Evolutionary conservation across 2,888 invertebrate genomes (phyloP).

Genomic region (Gymnoscelis rufifasciata): DNA sequence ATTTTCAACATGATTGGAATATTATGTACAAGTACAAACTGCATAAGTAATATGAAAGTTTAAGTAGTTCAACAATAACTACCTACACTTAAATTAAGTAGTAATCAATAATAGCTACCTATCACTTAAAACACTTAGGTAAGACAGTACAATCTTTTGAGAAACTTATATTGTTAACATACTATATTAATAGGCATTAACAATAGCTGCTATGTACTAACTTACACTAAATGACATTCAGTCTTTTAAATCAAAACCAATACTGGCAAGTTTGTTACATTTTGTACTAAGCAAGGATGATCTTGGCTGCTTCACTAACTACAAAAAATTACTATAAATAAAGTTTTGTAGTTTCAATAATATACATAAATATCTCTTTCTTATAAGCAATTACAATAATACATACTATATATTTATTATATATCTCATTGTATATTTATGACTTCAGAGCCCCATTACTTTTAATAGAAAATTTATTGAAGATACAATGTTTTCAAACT

Average conservation of each 20-base stretch:
- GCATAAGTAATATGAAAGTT: too few species aligned
- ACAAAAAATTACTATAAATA: conserved; percentile 17
- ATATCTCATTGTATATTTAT: too few species aligned
- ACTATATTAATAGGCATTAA: conserved; percentile 47
- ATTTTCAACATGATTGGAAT: too few species aligned
- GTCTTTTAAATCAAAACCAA: conserved; percentile 77
- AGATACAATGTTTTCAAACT: too few species aligned
- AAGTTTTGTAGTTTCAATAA: not conserved
- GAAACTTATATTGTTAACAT: conserved; percentile 25
- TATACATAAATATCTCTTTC: not conserved
- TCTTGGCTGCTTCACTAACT: conserved; percentile 65
- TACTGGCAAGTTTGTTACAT: conserved; percentile 78
- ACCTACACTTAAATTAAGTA: conserved; percentile 4
- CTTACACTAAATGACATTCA: conserved; percentile 73
- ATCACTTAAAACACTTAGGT: conserved; percentile 44
- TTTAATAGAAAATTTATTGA: too few species aligned
- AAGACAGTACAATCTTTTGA: conserved; percentile 16
- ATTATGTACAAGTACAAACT: too few species aligned
- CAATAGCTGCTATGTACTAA: conserved; percentile 41
- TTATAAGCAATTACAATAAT: not conserved
- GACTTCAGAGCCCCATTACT: too few species aligned
- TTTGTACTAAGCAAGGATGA: conserved; percentile 74
- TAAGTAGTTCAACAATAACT: too few species aligned
- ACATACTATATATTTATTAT: too few species aligned
- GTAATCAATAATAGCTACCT: conserved; percentile 39